phyloP scores from a whole-genome alignment of 1,140 invertebrate species.

The Apocrypta bakeri region DNA sequence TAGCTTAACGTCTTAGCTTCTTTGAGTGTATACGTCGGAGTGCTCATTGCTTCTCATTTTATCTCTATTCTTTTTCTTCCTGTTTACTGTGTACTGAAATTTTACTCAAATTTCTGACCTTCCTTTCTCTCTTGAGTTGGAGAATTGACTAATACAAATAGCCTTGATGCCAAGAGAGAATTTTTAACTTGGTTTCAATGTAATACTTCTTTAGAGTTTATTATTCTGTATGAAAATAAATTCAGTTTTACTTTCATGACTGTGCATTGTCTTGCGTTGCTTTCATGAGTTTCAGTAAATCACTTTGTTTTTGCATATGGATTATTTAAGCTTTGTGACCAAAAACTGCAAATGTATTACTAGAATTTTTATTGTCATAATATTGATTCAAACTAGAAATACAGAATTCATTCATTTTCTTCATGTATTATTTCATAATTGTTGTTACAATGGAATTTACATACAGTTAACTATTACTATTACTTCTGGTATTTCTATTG shows the following conservation, averaged over 20 bases:
- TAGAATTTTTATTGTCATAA: not conserved
- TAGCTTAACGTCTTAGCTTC: not conserved
- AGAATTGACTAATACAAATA: not conserved
- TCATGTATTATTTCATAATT: no score
- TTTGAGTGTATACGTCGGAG: not conserved
- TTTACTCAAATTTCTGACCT: not conserved
- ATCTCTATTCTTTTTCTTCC: not conserved
- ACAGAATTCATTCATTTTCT: not conserved
- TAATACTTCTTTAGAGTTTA: not conserved
- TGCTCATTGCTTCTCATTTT: not conserved
- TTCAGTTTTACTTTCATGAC: not conserved
- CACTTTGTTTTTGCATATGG: not conserved
- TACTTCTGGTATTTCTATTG: no score
- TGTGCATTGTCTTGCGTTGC: not conserved
- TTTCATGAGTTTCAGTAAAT: not conserved
- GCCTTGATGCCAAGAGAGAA: not conserved
- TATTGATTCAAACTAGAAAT: not conserved
- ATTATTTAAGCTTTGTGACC: not conserved
- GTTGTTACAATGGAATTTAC: no score
- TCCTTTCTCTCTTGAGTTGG: constrained; percentile 2
- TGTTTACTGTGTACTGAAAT: not conserved
- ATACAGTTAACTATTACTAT: no score
- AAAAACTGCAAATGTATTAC: not conserved
- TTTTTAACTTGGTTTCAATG: not conserved
- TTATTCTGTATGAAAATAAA: not conserved